Percentiles rank a stretch among this genome's conserved stretches.
Evolutionary conservation across 92 coral and sea anemone genomes (phyloP).

Genomic region (Porites cylindrica): DNA sequence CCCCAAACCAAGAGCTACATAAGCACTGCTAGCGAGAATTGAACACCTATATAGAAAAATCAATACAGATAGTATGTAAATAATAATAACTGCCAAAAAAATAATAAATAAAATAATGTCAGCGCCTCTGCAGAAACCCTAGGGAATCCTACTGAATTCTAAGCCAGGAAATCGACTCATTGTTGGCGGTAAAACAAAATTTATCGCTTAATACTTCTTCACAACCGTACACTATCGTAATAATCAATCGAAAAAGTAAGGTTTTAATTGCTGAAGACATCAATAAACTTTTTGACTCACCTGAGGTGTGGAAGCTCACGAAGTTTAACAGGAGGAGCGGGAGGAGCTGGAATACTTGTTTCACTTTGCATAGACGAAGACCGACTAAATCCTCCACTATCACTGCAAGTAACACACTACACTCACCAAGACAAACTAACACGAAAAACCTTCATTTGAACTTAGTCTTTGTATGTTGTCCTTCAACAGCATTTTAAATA

Average conservation of each 20-base stretch:
- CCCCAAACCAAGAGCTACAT: conserved; percentile 91
- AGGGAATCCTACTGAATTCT: no score
- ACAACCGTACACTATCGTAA: no score
- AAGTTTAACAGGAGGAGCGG: conserved; percentile 94
- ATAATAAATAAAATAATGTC: background rate
- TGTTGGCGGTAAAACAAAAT: no score
- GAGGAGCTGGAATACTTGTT: conserved; percentile 89
- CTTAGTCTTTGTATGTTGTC: no score
- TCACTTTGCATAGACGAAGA: conserved; percentile 72
- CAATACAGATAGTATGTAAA: no score
- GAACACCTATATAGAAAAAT: conserved; percentile 62
- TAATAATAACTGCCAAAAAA: background rate
- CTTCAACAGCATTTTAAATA: no score
- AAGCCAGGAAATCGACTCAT: no score
- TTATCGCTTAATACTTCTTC: no score
- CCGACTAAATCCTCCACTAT: conserved; percentile 71
- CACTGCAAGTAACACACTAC: conserved; percentile 55
- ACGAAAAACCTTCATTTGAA: no score
- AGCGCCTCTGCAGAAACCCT: no score
- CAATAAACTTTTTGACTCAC: conserved; percentile 33
- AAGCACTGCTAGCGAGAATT: conserved; percentile 91
- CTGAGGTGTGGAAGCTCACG: conserved; percentile 91
- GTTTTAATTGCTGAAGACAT: no score
- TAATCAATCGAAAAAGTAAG: no score
- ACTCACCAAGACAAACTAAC: background rate